Evolutionary conservation across 92 coral and sea anemone genomes (phyloP), one percentile per base, ranked within the genome.

Genomic region (Desmophyllum pertusum): DNA sequence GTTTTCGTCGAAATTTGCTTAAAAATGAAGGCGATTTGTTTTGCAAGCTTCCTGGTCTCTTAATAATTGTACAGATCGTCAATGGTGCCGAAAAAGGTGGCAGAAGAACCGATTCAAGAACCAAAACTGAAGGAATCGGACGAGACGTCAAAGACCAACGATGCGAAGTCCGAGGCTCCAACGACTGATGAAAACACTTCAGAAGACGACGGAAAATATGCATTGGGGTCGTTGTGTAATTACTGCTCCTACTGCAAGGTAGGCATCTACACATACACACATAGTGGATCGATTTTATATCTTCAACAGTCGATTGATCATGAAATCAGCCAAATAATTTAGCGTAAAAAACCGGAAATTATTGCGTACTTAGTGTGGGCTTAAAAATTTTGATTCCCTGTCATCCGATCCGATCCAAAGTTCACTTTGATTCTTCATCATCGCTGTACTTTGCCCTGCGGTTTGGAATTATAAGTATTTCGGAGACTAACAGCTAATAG

Each of bases 201-300:
- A 1, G 87, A 86, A 23, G 90, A 86, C 9, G 83, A 87, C 70
- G 70, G 78, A 18, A 85, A 91, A 51, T 94, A 95, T 72, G 91
- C 90, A 0, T 48, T 88, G 50, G 98, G 98, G 14, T 93, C 98
- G 0, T 74, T 95, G 33, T 95, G 98, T 73, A 86, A 89, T 78
- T 95, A 95, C 46, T 95, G 98, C 59, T 71, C 88, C 45, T 95
- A 95, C 35, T 95, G 98, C 71, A 95, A 95, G 98, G 98, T 95
- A 88, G 11, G 92, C 31, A 51, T 21, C 65, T 53, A 21, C 53
- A 48, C 61, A 57, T 27, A n/a, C n/a, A n/a, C n/a, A n/a, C n/a
- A n/a, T n/a, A n/a, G n/a, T n/a, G n/a, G n/a, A n/a, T n/a, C n/a
- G n/a, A n/a, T n/a, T n/a, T n/a, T n/a, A n/a, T n/a, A n/a, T n/a